Base-by-base conservation (phyloP, 2,797 vertebrate genomes). In the Menidia menidia region DNA sequence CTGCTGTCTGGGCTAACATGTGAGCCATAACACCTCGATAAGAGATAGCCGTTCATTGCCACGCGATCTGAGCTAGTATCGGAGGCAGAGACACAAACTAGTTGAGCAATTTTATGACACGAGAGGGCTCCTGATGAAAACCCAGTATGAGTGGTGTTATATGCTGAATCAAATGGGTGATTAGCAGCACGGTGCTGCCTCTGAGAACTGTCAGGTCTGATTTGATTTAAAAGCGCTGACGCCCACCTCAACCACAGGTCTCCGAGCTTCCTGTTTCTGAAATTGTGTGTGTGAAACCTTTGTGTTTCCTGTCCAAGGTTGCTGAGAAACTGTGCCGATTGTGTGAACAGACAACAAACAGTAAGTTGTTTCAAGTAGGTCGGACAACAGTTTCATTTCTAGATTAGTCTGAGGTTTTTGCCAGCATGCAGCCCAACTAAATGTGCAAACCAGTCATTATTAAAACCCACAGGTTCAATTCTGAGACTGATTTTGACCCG, bases 221-320 rank as follows among this genome's bases (percentile, higher is more conserved):
- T 43, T 54, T 42, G 14, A 43, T 19, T 59, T 4, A 41, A 43
- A 2, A 48, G 6, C 0, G 7, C 31, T 14, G 15, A 41, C 64
- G 54, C 39, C 41, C 33, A 25, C 44, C 18, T 72, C 1, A 62
- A 73, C 77, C 67, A 47, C 74, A 68, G 50, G 19, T 45, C 32
- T 81, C 47, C 31, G 30, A 6, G 43, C 57, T 82, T 85, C 68
- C 77, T 75, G 48, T 18, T 15, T 65, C 59, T 67, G 56, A n/a
- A 25, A 48, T 12, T 41, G 30, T 44, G 1, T 14, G 12, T 57
- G 64, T 65, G 71, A 82, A 71, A 77, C 53, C 32, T 16, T 4
- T 47, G 39, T 72, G 52, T 66, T 86, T 90, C 80, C 81, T 67
- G 81, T 84, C 71, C 75, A 76, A 61, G 59, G 82, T 69, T 81